Evolutionary conservation across 1,140 invertebrate genomes (phyloP), one percentile per base, ranked within the genome.

Genomic region (Drosophila oshimai): DNA sequence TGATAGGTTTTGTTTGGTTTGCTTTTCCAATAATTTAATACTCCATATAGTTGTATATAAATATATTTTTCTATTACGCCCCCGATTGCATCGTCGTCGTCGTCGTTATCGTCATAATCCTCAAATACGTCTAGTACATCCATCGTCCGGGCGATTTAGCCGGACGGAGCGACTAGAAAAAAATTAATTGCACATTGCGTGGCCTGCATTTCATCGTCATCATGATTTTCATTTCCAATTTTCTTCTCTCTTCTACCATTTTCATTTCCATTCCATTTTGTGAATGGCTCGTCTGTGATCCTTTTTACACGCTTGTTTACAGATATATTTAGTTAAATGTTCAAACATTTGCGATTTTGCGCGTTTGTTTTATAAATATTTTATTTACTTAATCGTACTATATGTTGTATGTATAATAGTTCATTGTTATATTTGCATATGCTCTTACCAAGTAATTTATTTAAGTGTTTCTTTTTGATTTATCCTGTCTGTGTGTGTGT

Each of bases 31-130:
- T 84, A 84, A 78, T 78, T 84, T 77, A 78, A 84, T 89, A 89
- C 55, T 76, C 47, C 67, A 78, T 73, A 74, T 86, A 86, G 65
- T 87, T 89, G 77, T 87, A 89, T 89, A 89, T 89, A 87, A 87
- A 89, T 89, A 87, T 89, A 89, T 89, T 89, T 89, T 89, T 89
- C 81, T 87, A 89, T 89, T 87, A 89, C 74, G 79, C 70, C 64
- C 42, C 71, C 68, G 58, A 65, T 78, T 81, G 74, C 62, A 75
- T 73, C 62, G 58, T 80, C 65, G 44, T 73, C 62, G 58, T 80
- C 65, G 44, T 68, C 60, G 41, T 67, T 74, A 65, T 86, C 58
- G 65, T 71, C 60, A 47, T 72, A 49, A 42, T 33, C 50, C 47
- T 39, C 37, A 36, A 71, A 62, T 78, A 45, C 18, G 54, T 65